Base-by-base conservation (phyloP, 2,113 vertebrate genomes). In the Corvus hawaiiensis region DNA sequence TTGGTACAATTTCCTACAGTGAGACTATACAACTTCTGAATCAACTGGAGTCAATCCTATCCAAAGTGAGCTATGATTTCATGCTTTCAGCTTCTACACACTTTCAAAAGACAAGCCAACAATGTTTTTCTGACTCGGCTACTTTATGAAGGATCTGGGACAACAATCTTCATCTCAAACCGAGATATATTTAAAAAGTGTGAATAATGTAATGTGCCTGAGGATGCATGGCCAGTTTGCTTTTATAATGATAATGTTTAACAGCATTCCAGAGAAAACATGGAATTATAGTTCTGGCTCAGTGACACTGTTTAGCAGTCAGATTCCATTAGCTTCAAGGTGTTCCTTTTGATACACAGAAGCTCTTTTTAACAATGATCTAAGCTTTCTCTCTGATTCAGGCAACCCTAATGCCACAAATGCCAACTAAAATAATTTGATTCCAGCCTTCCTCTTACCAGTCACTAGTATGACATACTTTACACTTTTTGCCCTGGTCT, bases 241-340 rank as follows among this genome's bases (percentile, higher is more conserved):
- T 97, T 95, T 93, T 78, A 49, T 39, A 96, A 90, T 37, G 64
- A 56, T 86, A 59, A 85, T 64, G 41, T 88, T 94, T 54, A 92
- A 68, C 64, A 3, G 1, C 3, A 18, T 92, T 88, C 82, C 79
- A 94, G 87, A 96, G 68, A 90, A 95, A 96, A 95, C 93, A 96
- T 14, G 54, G 87, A 77, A 86, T 96, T 96, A 94, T 4, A 74
- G 72, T 75, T 90, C 83, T 96, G 93, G 76, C 92, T 95, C 87
- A 78, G 75, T 61, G 83, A 86, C 75, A 81, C 87, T 90, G 51
- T 85, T 90, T 80, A 84, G 63, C 93, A 91, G 93, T 97, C 94
- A 92, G 85, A 90, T 93, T 90, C 76, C 73, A 96, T 95, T 95
- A 96, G 85, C 92, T 90, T 81, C 6, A 33, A 92, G 90, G 76